Evolutionary conservation across 2,888 invertebrate species (phyloP).

Genomic region (Brachylomia viminalis): DNA sequence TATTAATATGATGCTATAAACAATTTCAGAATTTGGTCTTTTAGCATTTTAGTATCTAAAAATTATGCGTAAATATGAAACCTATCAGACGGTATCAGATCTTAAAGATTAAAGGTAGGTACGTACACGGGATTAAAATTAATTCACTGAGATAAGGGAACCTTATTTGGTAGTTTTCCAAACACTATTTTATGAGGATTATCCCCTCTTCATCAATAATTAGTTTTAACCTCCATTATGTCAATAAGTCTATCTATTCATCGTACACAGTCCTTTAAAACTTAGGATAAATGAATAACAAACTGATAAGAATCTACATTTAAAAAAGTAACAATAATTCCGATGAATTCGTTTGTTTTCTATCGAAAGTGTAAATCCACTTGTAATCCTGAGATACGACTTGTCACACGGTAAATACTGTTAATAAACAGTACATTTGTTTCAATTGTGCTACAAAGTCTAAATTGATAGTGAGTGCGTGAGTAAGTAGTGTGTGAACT

Average conservation of each 20-base stretch:
- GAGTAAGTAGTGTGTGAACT: conserved; percentile 42
- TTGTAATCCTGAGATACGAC: conserved; percentile 50
- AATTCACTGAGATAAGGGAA: not conserved
- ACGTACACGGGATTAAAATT: not conserved
- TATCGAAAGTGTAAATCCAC: conserved; percentile 43
- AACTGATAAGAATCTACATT: conserved; percentile 6
- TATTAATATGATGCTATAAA: not conserved
- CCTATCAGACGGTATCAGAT: not conserved
- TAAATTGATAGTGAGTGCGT: conserved; percentile 45
- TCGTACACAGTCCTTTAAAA: not conserved
- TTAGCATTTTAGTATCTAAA: not conserved
- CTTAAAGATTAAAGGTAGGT: not conserved
- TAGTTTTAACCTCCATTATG: too few relatives aligned
- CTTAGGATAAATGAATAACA: not conserved
- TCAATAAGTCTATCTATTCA: not conserved
- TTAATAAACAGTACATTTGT: conserved; percentile 44
- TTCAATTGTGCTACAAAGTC: conserved; percentile 28
- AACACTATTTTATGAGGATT: not conserved
- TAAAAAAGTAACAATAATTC: conserved; percentile 36
- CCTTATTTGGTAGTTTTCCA: not conserved
- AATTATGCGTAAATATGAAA: not conserved
- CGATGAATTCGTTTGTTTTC: conserved; percentile 28
- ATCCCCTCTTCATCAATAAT: not conserved
- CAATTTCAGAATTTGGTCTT: not conserved
- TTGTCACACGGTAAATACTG: conserved; percentile 27